Conservation (phyloP, 1,140 invertebrate genomes). For the Drosophila rhopaloa region DNA sequence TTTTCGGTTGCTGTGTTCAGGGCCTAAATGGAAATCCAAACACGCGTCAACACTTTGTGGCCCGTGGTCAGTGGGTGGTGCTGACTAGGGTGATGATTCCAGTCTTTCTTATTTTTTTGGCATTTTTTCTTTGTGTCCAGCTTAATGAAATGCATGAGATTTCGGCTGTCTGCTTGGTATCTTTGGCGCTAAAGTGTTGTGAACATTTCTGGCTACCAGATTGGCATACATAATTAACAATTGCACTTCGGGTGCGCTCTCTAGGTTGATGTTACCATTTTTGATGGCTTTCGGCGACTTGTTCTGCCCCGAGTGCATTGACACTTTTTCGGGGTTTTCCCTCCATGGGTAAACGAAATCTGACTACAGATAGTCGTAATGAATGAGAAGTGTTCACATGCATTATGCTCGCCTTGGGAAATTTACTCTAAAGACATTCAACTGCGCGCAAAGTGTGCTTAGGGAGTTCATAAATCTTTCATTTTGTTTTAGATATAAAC, state of each 20-base stretch:
- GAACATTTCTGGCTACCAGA: conserved; percentile 68
- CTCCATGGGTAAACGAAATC: conserved; percentile 40
- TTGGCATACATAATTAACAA: conserved; percentile 76
- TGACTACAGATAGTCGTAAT: conserved; percentile 47
- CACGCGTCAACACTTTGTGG: conserved; percentile 71
- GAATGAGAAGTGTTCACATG: conserved; percentile 35
- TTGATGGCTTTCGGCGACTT: conserved; percentile 28
- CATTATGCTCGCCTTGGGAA: conserved; percentile 51
- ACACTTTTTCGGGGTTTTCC: conserved; percentile 37
- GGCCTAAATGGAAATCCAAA: conserved; percentile 77
- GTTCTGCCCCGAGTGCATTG: conserved; percentile 58
- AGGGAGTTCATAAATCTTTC: conserved; percentile 26
- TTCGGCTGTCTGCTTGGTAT: conserved; percentile 25
- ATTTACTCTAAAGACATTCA: conserved; percentile 26
- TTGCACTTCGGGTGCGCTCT: conserved; percentile 59
- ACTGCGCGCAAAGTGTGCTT: conserved; percentile 4
- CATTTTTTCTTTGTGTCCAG: conserved; percentile 34
- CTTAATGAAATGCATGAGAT: conserved; percentile 67
- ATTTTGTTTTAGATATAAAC: background rate
- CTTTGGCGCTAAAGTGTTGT: conserved; percentile 65
- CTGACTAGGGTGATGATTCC: conserved; percentile 19
- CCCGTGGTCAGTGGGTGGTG: conserved; percentile 43
- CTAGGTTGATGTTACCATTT: conserved; percentile 42
- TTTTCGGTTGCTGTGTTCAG: conserved; percentile 14
- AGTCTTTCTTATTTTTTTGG: conserved; percentile 2